Percentiles rank a stretch among this genome's conserved stretches.
Evolutionary conservation across 2,797 vertebrate genomes (phyloP).

Genomic region (Melanotaenia maccullochi): DNA sequence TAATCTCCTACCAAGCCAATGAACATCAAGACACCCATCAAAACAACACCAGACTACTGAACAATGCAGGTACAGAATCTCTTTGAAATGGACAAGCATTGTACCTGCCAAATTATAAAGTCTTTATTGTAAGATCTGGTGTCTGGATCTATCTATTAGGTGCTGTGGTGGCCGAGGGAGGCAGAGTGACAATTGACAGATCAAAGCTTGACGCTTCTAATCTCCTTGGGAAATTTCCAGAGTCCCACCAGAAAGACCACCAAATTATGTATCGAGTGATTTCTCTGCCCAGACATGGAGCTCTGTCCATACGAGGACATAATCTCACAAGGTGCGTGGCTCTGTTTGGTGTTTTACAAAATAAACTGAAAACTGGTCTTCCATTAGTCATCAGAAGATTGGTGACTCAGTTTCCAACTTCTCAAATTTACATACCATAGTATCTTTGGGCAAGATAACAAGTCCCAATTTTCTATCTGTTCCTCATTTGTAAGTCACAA

Average conservation of each 20-base stretch:
- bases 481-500: neutral
- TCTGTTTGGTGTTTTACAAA: neutral
- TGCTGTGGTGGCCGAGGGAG: constrained; percentile 87
- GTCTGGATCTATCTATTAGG: constrained; percentile 74
- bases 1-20: constrained; percentile 85
- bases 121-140: neutral
- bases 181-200: constrained; percentile 85
- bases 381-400: neutral
- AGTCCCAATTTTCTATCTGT: neutral
- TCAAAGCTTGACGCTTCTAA: constrained; percentile 91
- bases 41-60: constrained; percentile 73
- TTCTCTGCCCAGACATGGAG: constrained; percentile 84
- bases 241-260: constrained; percentile 77
- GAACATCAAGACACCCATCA: constrained; percentile 42
- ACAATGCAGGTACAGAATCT: constrained; percentile 59
- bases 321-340: constrained; percentile 84
- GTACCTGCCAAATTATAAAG: neutral
- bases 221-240: constrained; percentile 84
- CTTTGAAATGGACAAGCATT: neutral
- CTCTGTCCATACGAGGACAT: constrained; percentile 82
- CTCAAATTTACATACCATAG: neutral
- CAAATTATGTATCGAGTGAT: constrained; percentile 89
- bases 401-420: neutral
- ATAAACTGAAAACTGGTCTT: neutral
- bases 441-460: neutral